Evolutionary conservation across 2,113 vertebrate species (phyloP), one percentile per base, ranked within the genome.

Genomic region (Semnopithecus entellus): DNA sequence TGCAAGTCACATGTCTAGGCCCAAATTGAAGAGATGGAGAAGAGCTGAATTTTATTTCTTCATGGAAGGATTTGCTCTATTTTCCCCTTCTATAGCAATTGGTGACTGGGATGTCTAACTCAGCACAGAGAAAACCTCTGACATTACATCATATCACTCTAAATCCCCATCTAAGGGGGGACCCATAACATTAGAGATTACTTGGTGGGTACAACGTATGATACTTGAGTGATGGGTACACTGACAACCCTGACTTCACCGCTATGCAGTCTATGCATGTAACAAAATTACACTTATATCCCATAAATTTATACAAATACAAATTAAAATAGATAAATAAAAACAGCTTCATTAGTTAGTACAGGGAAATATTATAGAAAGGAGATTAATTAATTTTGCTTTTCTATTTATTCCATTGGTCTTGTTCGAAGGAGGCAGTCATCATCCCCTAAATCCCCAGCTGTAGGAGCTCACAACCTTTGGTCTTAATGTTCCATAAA

Each of bases 341-440:
- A 91, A 91, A 48, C 17, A 32, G 38, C 57, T 79, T 91, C 70
- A 91, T 79, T 18, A 59, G 48, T 50, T 86, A 72, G 38, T 32
- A 25, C n/a, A 25, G n/a, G 16, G 35, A 72, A 93, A 85, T 61
- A 30, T 40, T 70, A 91, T 5, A 61, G 78, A 40, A 55, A 88
- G 52, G n/a, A 70, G 40, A 88, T 68, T 25, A 88, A 68, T 75
- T 75, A 45, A 73, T 94, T 92, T 35, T 81, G 93, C 64, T 82
- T 92, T 94, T 79, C 40, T 79, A 55, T 72, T 93, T 81, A 81
- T 43, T 27, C 64, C 86, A 13, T 72, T 95, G 73, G n/a, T 94
- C 35, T 89, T 84, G 38, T 83, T 97, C 45, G 52, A 90, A 61
- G 76, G 50, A 20, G 55, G 17, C 5, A 59, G 76, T 50, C 9